Conservation (phyloP, 1,140 invertebrate genomes). For the Nasonia giraulti region DNA sequence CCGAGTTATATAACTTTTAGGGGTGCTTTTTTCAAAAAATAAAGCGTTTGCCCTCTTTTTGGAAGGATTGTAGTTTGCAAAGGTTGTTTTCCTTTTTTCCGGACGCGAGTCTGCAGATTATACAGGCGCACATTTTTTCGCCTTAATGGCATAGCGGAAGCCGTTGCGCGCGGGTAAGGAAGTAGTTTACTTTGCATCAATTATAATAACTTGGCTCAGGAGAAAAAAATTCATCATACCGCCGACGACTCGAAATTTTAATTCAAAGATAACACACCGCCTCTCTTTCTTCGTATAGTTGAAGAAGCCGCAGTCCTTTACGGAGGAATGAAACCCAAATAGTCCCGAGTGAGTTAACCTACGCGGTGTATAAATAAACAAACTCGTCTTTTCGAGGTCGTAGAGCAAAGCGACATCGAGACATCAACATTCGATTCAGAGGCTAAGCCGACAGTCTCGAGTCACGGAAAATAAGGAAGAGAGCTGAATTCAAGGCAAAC, state of each 20-base stretch:
- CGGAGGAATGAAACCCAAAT: not conserved
- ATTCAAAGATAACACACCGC: not conserved
- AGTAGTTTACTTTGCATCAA: constrained; percentile 36
- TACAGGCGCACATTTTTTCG: not conserved
- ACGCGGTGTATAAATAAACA: no score
- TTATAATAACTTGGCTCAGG: constrained; percentile 36
- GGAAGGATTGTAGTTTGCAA: not conserved
- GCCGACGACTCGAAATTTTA: not conserved
- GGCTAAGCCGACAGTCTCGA: no score
- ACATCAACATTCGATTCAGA: no score
- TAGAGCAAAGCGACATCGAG: not conserved
- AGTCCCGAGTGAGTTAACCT: not conserved
- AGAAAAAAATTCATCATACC: constrained; percentile 1
- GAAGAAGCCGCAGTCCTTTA: no score
- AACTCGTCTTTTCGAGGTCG: not conserved
- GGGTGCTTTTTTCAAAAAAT: not conserved
- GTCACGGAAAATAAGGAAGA: no score
- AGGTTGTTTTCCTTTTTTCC: not conserved
- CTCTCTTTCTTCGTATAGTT: not conserved
- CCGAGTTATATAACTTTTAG: no score
- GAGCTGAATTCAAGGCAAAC: no score
- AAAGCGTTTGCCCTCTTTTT: not conserved
- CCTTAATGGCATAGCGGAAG: constrained; percentile 27
- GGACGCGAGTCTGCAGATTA: not conserved
- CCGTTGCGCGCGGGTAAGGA: not conserved